phyloP scores from a whole-genome alignment of 2,797 vertebrate species.

The Delichon dasypus region DNA sequence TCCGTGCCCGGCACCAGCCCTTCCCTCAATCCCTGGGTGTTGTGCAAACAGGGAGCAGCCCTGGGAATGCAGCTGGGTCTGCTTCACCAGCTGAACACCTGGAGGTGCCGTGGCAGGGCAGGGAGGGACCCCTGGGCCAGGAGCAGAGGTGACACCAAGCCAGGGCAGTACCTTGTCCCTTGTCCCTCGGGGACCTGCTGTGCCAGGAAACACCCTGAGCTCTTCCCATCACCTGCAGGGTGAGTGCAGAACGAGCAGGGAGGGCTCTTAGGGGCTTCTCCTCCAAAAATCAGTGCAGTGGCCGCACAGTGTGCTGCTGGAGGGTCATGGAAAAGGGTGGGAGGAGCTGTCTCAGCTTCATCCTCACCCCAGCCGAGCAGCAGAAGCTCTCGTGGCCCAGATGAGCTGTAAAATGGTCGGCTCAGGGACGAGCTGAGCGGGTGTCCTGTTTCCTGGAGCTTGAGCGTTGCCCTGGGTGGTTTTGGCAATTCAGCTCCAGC shows the following conservation, averaged over 20 bases:
- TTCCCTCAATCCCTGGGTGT: not conserved
- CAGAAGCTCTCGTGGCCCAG: not conserved
- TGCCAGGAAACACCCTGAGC: rapidly evolving
- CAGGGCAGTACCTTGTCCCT: not conserved
- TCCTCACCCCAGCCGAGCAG: not conserved
- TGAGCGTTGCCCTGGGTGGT: not conserved
- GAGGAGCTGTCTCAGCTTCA: not conserved
- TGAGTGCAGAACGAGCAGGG: not conserved
- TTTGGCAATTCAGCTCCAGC: not conserved
- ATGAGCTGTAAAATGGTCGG: not conserved
- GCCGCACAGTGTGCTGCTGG: rapidly evolving
- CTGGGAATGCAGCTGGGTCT: not conserved
- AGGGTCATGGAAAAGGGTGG: not conserved
- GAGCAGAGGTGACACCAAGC: not conserved
- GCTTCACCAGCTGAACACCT: not conserved
- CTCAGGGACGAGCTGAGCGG: not conserved
- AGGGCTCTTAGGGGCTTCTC: not conserved
- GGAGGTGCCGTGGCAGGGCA: not conserved
- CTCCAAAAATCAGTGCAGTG: not conserved
- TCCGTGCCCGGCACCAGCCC: not conserved
- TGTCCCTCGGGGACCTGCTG: not conserved
- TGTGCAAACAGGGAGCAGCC: not conserved
- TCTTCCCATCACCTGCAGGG: not conserved
- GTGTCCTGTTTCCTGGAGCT: not conserved
- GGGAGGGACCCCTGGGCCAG: not conserved